A percentile compares a stretch with the other conserved stretches of the same genome.
Evolutionary conservation across 2,113 vertebrate genomes (phyloP).

Genomic region (Donacobius atricapilla): DNA sequence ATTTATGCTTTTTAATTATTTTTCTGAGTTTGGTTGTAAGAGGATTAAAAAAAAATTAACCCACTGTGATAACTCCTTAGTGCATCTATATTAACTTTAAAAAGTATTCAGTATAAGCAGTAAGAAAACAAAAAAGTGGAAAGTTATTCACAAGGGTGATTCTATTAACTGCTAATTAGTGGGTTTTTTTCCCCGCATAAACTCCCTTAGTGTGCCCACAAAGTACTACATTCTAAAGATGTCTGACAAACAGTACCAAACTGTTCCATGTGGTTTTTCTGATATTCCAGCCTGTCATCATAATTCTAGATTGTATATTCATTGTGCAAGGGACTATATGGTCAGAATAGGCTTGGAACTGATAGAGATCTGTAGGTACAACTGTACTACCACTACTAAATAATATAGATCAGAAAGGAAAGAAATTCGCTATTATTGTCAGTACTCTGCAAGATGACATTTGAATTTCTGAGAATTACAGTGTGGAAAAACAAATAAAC

Average conservation of each 20-base stretch:
- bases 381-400: background rate
- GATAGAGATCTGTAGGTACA: background rate
- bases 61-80: background rate
- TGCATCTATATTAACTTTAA: background rate
- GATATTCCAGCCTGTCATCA: background rate
- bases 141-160: background rate
- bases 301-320: background rate
- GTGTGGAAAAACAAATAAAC: background rate
- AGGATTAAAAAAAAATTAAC: background rate
- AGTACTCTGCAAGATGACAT: background rate
- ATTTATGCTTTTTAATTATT: background rate
- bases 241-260: background rate
- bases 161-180: background rate
- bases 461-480: background rate
- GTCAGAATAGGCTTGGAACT: background rate
- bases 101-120: background rate
- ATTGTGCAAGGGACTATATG: background rate
- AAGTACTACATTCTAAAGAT: background rate
- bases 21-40: background rate
- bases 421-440: background rate
- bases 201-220: background rate
- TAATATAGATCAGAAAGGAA: background rate
- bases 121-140: background rate
- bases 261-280: background rate
- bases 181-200: background rate